Evolutionary conservation across 2,797 vertebrate species (phyloP), one percentile per base, ranked within the genome.

Genomic region (Lepilemur ruficaudatus): DNA sequence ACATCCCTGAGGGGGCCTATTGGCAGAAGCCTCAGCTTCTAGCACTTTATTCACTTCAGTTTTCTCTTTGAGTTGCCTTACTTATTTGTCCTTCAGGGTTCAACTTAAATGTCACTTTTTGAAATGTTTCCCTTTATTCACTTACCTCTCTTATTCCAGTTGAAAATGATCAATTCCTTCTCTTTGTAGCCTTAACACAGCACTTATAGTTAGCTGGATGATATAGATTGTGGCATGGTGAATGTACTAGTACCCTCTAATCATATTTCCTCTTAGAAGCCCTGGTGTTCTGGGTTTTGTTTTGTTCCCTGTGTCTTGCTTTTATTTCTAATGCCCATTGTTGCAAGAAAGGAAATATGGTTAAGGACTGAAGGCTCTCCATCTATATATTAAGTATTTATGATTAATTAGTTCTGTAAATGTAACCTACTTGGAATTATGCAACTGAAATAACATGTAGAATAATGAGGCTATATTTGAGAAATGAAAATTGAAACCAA

Each of bases 401-500:
- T 95, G 38, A 86, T 85, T 96, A 84, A 92, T 83, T 89, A 82
- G 61, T 78, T 69, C 76, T 88, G 0, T 81, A 88, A 90, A 63
- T 93, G n/a, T 92, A 72, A 48, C 48, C 81, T 83, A 38, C 28
- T 89, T 95, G 32, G 76, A 87, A 92, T 89, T 95, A 50, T 78
- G 11, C 30, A 87, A 65, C 35, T 94, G 67, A 96, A 93, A 82
- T 90, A 95, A 91, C 69, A 52, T 96, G 52, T 20, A 88, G 79
- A 91, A 81, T 92, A 83, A 55, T 38, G 46, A 84, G 9, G 23
- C 48, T 76, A 10, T 87, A 57, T 93, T 82, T 94, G 80, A 94
- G 65, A 96, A 96, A 84, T 38, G 20, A 94, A 93, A 83, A 96
- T 83, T 91, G 15, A 30, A 94, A 94, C 25, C 59, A 73, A 17